phyloP scores from a whole-genome alignment of 2,113 vertebrate genomes.

The Clupea harengus region DNA sequence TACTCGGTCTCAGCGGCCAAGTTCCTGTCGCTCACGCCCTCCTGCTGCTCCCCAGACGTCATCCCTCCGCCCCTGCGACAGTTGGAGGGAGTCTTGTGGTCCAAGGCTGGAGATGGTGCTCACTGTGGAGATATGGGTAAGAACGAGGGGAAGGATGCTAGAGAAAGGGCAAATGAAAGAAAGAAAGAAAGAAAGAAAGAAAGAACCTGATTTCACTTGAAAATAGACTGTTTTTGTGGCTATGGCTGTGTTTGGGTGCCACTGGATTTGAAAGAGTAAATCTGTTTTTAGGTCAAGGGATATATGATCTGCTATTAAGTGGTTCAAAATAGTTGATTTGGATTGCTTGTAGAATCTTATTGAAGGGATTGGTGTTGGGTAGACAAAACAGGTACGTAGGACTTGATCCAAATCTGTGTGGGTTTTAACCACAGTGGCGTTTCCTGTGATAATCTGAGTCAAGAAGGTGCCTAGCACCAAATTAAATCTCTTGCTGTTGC shows the following conservation, averaged over 20 bases:
- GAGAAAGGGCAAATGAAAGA: neutral
- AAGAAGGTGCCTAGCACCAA: neutral
- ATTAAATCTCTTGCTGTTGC: neutral
- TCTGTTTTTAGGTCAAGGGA: neutral
- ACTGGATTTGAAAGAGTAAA: neutral
- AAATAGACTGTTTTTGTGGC: neutral
- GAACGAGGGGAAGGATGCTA: neutral
- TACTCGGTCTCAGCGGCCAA: slow-evolving; percentile 90
- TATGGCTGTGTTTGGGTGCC: neutral
- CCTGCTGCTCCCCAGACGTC: slow-evolving; percentile 85
- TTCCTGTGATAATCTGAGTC: neutral
- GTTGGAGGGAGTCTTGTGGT: slow-evolving; percentile 84
- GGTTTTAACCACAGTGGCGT: neutral
- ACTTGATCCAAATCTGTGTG: neutral
- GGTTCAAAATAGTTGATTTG: neutral
- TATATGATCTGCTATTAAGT: neutral
- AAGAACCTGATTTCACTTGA: too few species aligned
- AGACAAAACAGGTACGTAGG: slow-evolving; percentile 8
- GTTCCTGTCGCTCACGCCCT: slow-evolving; percentile 85
- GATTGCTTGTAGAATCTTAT: slow-evolving; percentile 1
- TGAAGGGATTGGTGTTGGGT: neutral
- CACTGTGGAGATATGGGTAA: slow-evolving; percentile 42
- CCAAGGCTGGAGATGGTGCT: slow-evolving; percentile 68
- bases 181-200: neutral
- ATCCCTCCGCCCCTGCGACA: slow-evolving; percentile 79